These are phyloP conservation scores for Drosophila anomelani DNA, from an alignment of 2,888 invertebrate genomes.

Conservation along the genomic window DNA sequence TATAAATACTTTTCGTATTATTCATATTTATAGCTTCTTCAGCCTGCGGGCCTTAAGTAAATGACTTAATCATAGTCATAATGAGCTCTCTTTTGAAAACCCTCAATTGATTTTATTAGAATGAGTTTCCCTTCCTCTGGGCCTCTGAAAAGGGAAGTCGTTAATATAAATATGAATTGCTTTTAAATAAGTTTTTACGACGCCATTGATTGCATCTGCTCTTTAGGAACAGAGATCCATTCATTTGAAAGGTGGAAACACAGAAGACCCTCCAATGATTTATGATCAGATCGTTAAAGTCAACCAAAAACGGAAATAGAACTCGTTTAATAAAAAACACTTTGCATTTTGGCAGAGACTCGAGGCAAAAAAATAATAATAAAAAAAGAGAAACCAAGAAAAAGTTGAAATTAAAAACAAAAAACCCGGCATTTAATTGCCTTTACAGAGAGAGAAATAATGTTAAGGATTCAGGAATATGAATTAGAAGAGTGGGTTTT, in stretches of 20 bases:
- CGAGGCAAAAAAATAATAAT: slow-evolving; percentile 27
- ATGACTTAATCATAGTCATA: slow-evolving; percentile 23
- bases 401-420: slow-evolving; percentile 40
- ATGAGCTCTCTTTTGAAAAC: slow-evolving; percentile 1
- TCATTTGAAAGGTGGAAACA: slow-evolving; percentile 34
- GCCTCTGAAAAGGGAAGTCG: slow-evolving; percentile 30
- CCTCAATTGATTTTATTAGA: slow-evolving; percentile 29
- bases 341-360: slow-evolving; percentile 47
- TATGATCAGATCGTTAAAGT: slow-evolving; percentile 47
- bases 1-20: not conserved
- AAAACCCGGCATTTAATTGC: slow-evolving; percentile 48
- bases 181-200: slow-evolving; percentile 44
- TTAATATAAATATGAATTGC: slow-evolving; percentile 55
- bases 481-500: not conserved
- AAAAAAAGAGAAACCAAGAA: slow-evolving; percentile 18
- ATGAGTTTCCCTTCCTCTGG: slow-evolving; percentile 16
- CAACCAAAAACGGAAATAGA: slow-evolving; percentile 70
- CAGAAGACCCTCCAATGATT: slow-evolving; percentile 37
- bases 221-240: slow-evolving; percentile 34
- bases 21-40: slow-evolving; percentile 5
- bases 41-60: slow-evolving; percentile 18
- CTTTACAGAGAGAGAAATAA: slow-evolving; percentile 11
- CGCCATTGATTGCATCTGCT: slow-evolving; percentile 45
- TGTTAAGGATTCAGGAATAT: slow-evolving; percentile 5
- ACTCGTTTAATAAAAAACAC: slow-evolving; percentile 59